Conservation (phyloP, 2,888 invertebrate species). For the Pristionchus japonicus region DNA sequence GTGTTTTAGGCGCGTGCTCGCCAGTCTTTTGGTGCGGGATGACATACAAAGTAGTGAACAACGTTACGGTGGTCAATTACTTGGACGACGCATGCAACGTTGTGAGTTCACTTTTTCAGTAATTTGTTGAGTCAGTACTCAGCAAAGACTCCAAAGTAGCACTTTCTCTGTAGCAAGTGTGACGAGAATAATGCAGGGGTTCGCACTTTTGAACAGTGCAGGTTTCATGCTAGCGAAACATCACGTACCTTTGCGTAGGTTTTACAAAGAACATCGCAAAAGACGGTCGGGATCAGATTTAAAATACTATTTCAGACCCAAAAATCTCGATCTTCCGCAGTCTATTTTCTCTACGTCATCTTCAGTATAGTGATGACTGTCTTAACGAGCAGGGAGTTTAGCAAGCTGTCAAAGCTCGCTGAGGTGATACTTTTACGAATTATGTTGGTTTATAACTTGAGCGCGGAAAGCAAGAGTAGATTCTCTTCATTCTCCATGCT, state of each 20-base stretch:
- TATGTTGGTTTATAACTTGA: too few species aligned
- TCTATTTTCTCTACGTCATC: slow-evolving; percentile 19
- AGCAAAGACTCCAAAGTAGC: not conserved
- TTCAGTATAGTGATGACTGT: not conserved
- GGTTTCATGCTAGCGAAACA: not conserved
- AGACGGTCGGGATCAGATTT: too few species aligned
- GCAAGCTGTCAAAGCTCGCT: not conserved
- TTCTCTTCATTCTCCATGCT: too few species aligned
- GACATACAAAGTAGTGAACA: not conserved
- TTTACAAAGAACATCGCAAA: too few species aligned
- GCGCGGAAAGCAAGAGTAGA: too few species aligned
- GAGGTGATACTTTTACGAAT: not conserved
- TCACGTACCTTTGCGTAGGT: too few species aligned
- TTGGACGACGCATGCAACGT: not conserved
- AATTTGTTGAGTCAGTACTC: not conserved
- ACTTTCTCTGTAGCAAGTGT: not conserved
- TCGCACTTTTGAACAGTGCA: not conserved
- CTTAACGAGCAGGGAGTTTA: not conserved
- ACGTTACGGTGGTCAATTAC: not conserved
- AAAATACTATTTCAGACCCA: too few species aligned
- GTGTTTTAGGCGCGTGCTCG: not conserved
- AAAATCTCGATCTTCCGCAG: not conserved
- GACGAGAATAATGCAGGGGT: not conserved
- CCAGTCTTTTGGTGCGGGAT: not conserved
- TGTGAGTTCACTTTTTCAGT: not conserved